Conservation (phyloP, 1,140 invertebrate genomes). For the Coelopa frigida region DNA sequence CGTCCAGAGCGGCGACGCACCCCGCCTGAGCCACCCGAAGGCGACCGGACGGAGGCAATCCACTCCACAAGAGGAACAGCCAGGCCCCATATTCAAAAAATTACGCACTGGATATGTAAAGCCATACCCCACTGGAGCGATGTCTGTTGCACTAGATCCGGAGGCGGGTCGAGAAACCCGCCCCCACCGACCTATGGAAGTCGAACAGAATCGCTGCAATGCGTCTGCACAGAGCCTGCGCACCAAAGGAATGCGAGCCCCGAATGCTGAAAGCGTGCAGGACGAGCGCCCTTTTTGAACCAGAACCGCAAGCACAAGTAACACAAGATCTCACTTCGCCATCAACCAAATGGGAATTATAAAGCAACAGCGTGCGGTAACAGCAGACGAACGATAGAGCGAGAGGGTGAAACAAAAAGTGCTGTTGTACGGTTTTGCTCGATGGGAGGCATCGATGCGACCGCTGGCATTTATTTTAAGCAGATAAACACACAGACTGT, state of each 20-base stretch:
- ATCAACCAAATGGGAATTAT: no score
- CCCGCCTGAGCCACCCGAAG: no score
- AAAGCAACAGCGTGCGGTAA: no score
- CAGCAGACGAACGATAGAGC: no score
- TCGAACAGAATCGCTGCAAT: constrained; percentile 27
- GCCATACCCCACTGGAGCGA: constrained; percentile 41
- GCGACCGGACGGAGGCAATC: constrained; percentile 12
- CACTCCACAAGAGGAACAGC: constrained; percentile 19
- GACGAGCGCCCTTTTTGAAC: constrained; percentile 39
- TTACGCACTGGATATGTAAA: constrained; percentile 44
- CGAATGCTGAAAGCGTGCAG: constrained; percentile 8
- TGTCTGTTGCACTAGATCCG: constrained; percentile 17
- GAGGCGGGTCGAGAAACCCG: background rate
- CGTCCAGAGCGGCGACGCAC: no score
- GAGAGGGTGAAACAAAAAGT: no score
- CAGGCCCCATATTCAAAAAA: constrained; percentile 31
- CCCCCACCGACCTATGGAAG: background rate
- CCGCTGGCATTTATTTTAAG: no score
- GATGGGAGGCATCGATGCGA: no score
- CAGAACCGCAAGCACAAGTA: no score
- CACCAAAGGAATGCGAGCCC: constrained; percentile 4
- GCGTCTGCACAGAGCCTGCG: constrained; percentile 31
- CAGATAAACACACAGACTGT: no score
- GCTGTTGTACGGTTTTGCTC: no score
- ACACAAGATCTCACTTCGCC: no score